Base-by-base conservation (phyloP, 2,888 invertebrate genomes). In the Cheilosia pagana region DNA sequence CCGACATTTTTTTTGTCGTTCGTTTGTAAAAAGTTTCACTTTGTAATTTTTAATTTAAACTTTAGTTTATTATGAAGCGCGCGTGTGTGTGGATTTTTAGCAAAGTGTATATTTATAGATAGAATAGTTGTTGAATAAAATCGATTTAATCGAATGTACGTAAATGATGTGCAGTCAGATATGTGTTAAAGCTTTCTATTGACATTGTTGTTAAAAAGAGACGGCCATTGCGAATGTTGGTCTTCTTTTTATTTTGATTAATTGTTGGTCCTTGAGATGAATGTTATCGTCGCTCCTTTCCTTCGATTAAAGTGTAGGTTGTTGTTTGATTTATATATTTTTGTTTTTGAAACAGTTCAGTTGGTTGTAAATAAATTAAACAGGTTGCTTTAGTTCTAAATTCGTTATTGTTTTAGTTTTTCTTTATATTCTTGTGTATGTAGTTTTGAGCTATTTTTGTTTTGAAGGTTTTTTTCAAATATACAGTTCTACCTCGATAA, bases 1-100 rank as follows among this genome's bases (percentile, higher is more conserved):
- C 89, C 57, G 91, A 91, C 91, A 91, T 91, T 87, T 89, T 88
- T 35, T 74, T 41, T 55, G 43, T 72, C 6, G 31, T 48, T 48
- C 50, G 50, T 45, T 72, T 21, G 45, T 60, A 31, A 31, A 21
- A 12, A 35, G n/a, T 77, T 72, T 52, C 55, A 63, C 60, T 63
- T 68, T 28, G 16, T 65, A 43, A 50, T 68, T 67, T 45, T 60
- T 41, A 65, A 65, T 72, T 74, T 60, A 7, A 39, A 65, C 57
- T 63, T 72, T 59, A 52, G n/a, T 48, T 55, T 57, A 16, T 63
- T 67, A 12, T n/a, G n/a, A n/a, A 62, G 60, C 57, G 14, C 45
- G 25, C 53, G 21, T 55, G 52, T 23, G 5, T 45, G 63, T 50
- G 55, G 19, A 43, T 31, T 14, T 41, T n/a, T n/a, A 21, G 28